Evolutionary conservation across 2,797 vertebrate species (phyloP).

Genomic region (Pteropus rufus): DNA sequence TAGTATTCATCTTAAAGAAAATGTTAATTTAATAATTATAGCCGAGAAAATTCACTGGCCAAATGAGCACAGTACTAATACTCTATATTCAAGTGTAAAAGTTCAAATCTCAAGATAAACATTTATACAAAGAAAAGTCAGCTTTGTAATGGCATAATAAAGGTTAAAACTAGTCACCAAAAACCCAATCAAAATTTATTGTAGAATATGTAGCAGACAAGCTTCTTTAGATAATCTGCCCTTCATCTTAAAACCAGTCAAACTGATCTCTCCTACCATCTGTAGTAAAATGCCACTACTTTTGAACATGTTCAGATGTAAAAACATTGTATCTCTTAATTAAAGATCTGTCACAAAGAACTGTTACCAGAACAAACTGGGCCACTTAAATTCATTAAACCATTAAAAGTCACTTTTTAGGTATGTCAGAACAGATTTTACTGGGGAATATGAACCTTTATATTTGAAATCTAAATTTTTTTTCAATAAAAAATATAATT

Average conservation of each 20-base stretch:
- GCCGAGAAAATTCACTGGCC: not conserved
- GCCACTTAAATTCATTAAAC: not conserved
- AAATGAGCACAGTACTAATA: slow-evolving; percentile 16
- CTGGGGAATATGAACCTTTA: not conserved
- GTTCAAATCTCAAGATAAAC: not conserved
- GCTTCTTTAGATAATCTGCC: not conserved
- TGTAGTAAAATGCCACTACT: slow-evolving; percentile 13
- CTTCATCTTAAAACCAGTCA: not conserved
- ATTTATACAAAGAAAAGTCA: slow-evolving; percentile 2
- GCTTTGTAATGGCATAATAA: not conserved
- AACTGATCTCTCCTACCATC: not conserved
- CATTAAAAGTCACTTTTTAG: slow-evolving; percentile 20
- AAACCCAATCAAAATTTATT: slow-evolving; percentile 8
- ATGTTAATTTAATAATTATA: slow-evolving; percentile 21
- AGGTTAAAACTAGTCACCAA: not conserved
- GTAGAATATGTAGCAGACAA: not conserved
- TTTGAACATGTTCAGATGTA: not conserved
- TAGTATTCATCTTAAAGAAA: slow-evolving; percentile 49
- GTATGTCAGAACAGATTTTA: slow-evolving; percentile 1
- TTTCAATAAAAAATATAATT: slow-evolving; percentile 11
- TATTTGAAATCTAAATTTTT: slow-evolving; percentile 32
- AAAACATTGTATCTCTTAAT: slow-evolving; percentile 32
- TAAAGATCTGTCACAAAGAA: slow-evolving; percentile 44
- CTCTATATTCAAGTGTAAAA: slow-evolving; percentile 29
- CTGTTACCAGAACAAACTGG: not conserved